A percentile compares a stretch with the other conserved stretches of the same genome.
phyloP scores from a whole-genome alignment of 2,888 invertebrate species.

The Tinea semifulvella region DNA sequence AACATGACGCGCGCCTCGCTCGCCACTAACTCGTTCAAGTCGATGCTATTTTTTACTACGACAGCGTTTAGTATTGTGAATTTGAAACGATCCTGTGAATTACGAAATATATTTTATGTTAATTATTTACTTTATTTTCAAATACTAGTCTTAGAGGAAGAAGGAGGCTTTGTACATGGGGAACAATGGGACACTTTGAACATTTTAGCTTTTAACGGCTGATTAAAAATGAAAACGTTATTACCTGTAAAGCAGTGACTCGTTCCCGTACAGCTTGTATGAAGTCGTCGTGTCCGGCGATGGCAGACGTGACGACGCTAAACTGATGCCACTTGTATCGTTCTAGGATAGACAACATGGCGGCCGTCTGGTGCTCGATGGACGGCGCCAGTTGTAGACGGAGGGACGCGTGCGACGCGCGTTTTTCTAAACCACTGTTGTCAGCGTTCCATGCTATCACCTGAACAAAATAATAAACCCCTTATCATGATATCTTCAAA shows the following conservation, averaged over 20 bases:
- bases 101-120: not conserved
- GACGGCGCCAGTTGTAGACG: slow-evolving; percentile 96
- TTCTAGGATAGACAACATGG: slow-evolving; percentile 94
- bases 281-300: slow-evolving; percentile 95
- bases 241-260: slow-evolving; percentile 82
- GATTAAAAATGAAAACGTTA: too few species aligned
- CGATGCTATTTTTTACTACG: slow-evolving; percentile 77
- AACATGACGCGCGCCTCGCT: slow-evolving; percentile 94
- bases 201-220: not conserved
- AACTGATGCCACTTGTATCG: slow-evolving; percentile 97
- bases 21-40: slow-evolving; percentile 83
- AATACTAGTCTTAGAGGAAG: not conserved
- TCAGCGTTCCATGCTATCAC: slow-evolving; percentile 98
- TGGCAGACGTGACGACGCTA: slow-evolving; percentile 91
- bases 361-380: slow-evolving; percentile 94
- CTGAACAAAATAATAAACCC: slow-evolving; percentile 26
- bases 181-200: not conserved
- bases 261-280: slow-evolving; percentile 92
- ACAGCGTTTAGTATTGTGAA: slow-evolving; percentile 89
- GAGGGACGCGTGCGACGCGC: slow-evolving; percentile 87
- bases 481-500: too few species aligned
- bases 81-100: slow-evolving; percentile 56
- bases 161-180: not conserved
- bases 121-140: not conserved
- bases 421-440: slow-evolving; percentile 85